A percentile compares a stretch with the other conserved stretches of the same genome.
These are phyloP conservation scores for Argyrosomus regius DNA, from an alignment of 2,797 vertebrate species.

Conservation along the genomic window DNA sequence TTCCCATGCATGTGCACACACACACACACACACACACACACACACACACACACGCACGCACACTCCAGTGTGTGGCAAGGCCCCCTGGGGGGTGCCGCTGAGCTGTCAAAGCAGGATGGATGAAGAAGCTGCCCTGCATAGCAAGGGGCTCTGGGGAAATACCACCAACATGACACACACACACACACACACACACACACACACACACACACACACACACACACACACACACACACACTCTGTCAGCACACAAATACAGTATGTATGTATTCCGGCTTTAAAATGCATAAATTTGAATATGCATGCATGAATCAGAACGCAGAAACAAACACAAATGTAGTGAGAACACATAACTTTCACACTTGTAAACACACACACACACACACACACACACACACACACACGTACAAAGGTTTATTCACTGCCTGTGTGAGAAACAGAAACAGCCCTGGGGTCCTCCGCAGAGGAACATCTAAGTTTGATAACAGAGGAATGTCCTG, in stretches of 20 bases:
- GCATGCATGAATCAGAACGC: slow-evolving; percentile 14
- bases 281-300: slow-evolving; percentile 52
- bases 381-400: neutral
- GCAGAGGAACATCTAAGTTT: slow-evolving; percentile 63
- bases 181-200: slow-evolving; percentile 19
- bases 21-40: slow-evolving; percentile 24
- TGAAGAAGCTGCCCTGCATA: slow-evolving; percentile 83
- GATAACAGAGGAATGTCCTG: slow-evolving; percentile 67
- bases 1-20: slow-evolving; percentile 23
- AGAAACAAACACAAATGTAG: slow-evolving; percentile 33
- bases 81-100: slow-evolving; percentile 60
- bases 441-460: slow-evolving; percentile 29
- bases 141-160: slow-evolving; percentile 82
- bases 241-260: slow-evolving; percentile 38
- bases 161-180: slow-evolving; percentile 68
- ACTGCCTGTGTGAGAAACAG: slow-evolving; percentile 38
- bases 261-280: slow-evolving; percentile 25
- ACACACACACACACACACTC: slow-evolving; percentile 11
- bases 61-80: slow-evolving; percentile 50
- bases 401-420: neutral
- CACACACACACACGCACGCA: neutral
- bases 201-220: slow-evolving; percentile 17
- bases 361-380: neutral
- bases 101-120: slow-evolving; percentile 83
- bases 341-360: neutral